A percentile compares a stretch with the other conserved stretches of the same genome.
Evolutionary conservation across 2,888 invertebrate genomes (phyloP).

Genomic region (Anthrax anthrax): DNA sequence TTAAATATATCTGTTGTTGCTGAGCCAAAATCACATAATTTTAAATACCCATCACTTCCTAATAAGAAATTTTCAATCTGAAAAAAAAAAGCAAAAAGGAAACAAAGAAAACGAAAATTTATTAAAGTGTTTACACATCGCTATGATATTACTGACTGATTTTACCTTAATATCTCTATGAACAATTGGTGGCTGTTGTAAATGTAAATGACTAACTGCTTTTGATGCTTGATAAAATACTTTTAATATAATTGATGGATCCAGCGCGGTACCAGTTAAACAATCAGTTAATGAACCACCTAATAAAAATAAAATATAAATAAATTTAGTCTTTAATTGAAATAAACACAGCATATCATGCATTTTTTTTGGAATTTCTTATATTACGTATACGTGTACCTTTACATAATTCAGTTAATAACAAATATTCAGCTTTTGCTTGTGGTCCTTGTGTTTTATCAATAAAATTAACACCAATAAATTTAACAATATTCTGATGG

Average conservation of each 20-base stretch:
- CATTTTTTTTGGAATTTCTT: not conserved
- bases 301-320: slow-evolving; percentile 20
- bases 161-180: slow-evolving; percentile 90
- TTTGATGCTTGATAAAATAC: slow-evolving; percentile 84
- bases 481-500: slow-evolving; percentile 83
- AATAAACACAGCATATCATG: not conserved
- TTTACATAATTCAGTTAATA: slow-evolving; percentile 85
- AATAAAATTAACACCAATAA: slow-evolving; percentile 68
- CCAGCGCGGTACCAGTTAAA: slow-evolving; percentile 22
- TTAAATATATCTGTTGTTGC: slow-evolving; percentile 68
- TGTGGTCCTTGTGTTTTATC: slow-evolving; percentile 65
- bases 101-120: not conserved
- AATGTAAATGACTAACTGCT: slow-evolving; percentile 89
- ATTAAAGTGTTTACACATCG: too few relatives aligned
- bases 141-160: too few relatives aligned
- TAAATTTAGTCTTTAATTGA: not conserved
- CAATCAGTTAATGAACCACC: slow-evolving; percentile 33
- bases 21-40: slow-evolving; percentile 96
- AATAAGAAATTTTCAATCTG: slow-evolving; percentile 85
- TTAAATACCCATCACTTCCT: slow-evolving; percentile 69
- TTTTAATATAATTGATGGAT: slow-evolving; percentile 50
- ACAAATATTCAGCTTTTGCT: slow-evolving; percentile 76
- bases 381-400: too few relatives aligned
- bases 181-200: slow-evolving; percentile 75
- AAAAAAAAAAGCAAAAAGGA: slow-evolving; percentile 10